Conservation (phyloP, 2,888 invertebrate species). For the Sepioteuthis lessoniana region DNA sequence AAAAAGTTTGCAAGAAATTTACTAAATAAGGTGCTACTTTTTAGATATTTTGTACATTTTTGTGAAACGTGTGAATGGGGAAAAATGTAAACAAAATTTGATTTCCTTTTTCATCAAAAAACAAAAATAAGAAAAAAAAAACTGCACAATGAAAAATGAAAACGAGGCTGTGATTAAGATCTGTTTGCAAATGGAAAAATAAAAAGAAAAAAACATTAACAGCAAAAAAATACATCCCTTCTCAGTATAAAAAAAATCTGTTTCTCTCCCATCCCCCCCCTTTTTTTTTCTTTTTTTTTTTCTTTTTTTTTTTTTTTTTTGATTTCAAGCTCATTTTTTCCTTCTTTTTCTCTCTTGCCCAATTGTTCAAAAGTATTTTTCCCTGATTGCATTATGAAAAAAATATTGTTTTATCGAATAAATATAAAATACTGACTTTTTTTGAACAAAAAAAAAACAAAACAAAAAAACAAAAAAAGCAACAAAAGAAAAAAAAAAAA, state of each 20-base stretch:
- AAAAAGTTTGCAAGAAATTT: no score
- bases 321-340: not conserved
- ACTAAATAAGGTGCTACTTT: no score
- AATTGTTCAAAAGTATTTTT: constrained; percentile 10
- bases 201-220: not conserved
- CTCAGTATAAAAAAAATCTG: not conserved
- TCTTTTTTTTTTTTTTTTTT: not conserved
- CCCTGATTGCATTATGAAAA: not conserved
- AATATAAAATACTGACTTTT: not conserved
- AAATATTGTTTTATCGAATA: constrained; percentile 14
- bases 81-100: not conserved
- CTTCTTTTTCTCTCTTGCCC: not conserved
- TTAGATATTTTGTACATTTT: no score
- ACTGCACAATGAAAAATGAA: not conserved
- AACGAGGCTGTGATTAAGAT: constrained; percentile 8
- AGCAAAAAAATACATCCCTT: not conserved
- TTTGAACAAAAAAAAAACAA: not conserved
- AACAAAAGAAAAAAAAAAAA: no score
- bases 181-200: not conserved
- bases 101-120: not conserved
- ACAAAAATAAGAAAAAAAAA: not conserved
- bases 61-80: not conserved
- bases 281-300: not conserved
- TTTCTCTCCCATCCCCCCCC: no score
- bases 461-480: no score